Base-by-base conservation (phyloP, 2,888 invertebrate genomes). In the Parthenolecanium corni region DNA sequence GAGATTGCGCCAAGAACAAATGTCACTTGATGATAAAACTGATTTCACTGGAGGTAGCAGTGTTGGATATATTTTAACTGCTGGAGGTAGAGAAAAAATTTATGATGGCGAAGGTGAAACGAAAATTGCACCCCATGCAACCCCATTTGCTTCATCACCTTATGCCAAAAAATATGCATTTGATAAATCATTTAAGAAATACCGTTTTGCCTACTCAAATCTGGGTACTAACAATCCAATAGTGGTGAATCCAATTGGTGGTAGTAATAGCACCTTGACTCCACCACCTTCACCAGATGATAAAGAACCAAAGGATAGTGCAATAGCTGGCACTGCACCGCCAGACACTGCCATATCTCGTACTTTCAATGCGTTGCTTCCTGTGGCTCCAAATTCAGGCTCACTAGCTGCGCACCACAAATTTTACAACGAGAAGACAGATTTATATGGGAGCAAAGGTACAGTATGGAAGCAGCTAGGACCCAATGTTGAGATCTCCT, bases 401-500 rank as follows among this genome's bases (percentile, higher is more conserved):
- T 9, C 9, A 9, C 9, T 9, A 9, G 31, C 31, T 4, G 31
- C 31, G 9, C 31, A 31, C 9, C 31, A 31, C 31, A 31, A 31
- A 31, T 31, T 31, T 9, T 31, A 31, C 31, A 31, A 6, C 9
- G 49, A 49, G 12, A 49, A 49, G 49, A 49, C 23, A 9, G 49
- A 49, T 21, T 11, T 23, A 6, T 23, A 5, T 21, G 49, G 21
- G 18, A 21, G 20, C 1, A 49, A 49, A 49, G 21, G 49, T 21
- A 49, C 21, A 5, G 12, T 21, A 20, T 58, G 58, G 58, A 58
- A 36, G 36, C 58, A 58, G 16, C 51, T 58, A 9, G 58, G 58
- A 14, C 58, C 58, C 16, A 58, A 58, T 49, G 58, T 58, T 2
- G 58, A 58, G 38, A 58, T 58, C 20, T 58, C 58, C 31, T 36